phyloP scores from a whole-genome alignment of 2,113 vertebrate genomes.

The Emydura subglobosa region DNA sequence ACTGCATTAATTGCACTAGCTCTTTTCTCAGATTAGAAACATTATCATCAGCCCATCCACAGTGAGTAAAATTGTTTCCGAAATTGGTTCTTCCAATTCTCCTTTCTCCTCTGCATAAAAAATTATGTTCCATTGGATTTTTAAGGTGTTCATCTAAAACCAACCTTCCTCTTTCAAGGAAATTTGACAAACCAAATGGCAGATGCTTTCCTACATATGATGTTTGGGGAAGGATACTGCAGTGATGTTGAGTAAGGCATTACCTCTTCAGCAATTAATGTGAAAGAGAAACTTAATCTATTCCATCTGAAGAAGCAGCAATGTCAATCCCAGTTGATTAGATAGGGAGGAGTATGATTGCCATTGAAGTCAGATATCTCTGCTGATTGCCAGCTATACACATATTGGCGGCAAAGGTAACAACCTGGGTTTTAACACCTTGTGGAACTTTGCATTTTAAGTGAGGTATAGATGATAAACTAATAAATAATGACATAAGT shows the following conservation, averaged over 20 bases:
- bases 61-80: not conserved
- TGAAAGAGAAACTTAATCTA: not conserved
- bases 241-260: not conserved
- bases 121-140: not conserved
- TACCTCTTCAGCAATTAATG: not conserved
- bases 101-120: not conserved
- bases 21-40: not conserved
- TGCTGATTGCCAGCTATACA: slow-evolving; percentile 43
- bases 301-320: not conserved
- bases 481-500: not conserved
- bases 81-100: not conserved
- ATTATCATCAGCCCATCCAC: not conserved
- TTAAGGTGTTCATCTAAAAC: not conserved
- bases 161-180: not conserved
- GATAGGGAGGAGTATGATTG: slow-evolving; percentile 42
- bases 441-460: not conserved
- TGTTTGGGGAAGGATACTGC: not conserved
- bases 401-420: not conserved
- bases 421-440: rapidly evolving
- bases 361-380: not conserved
- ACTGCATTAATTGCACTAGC: rapidly evolving
- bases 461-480: not conserved
- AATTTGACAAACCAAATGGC: not conserved
- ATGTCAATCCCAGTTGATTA: slow-evolving; percentile 54
- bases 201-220: not conserved